Evolutionary conservation across 2,888 invertebrate species (phyloP).

Genomic region (Rambutsinella grinnellia): DNA sequence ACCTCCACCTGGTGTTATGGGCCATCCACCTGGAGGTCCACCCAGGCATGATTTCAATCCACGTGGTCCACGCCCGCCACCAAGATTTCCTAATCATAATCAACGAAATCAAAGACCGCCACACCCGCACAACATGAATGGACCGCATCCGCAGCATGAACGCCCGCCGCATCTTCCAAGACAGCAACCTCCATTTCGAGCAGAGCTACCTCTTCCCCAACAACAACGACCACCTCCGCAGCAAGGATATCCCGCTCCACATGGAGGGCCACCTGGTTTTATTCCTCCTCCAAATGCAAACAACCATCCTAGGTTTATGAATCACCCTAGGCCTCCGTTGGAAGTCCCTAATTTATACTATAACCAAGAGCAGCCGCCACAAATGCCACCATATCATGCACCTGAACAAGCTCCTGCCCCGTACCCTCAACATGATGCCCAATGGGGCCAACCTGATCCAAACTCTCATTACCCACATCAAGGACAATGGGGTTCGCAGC

Average conservation of each 20-base stretch:
- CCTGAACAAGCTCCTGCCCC: not conserved
- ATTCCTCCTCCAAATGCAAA: not conserved
- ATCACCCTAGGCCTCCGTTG: slow-evolving; percentile 2
- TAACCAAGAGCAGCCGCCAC: slow-evolving; percentile 4
- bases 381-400: not conserved
- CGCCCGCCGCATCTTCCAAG: not conserved
- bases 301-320: slow-evolving; percentile 1
- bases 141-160: slow-evolving; percentile 10
- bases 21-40: slow-evolving; percentile 17
- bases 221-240: slow-evolving; percentile 10
- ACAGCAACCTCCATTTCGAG: not conserved
- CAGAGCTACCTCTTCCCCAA: slow-evolving; percentile 18
- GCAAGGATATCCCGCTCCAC: slow-evolving; percentile 35
- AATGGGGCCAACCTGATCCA: slow-evolving; percentile 2
- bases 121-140: slow-evolving; percentile 1
- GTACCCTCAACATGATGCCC: not conserved
- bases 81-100: slow-evolving; percentile 6
- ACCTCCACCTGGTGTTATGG: slow-evolving; percentile 6
- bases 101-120: slow-evolving; percentile 25
- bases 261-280: slow-evolving; percentile 4
- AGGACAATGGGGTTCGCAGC: slow-evolving; percentile 11
- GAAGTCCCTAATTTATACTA: slow-evolving; percentile 5
- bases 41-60: slow-evolving; percentile 33
- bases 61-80: slow-evolving; percentile 17
- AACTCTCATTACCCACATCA: slow-evolving; percentile 9